phyloP scores from a whole-genome alignment of 2,113 vertebrate genomes.

The Poicephalus gulielmi region DNA sequence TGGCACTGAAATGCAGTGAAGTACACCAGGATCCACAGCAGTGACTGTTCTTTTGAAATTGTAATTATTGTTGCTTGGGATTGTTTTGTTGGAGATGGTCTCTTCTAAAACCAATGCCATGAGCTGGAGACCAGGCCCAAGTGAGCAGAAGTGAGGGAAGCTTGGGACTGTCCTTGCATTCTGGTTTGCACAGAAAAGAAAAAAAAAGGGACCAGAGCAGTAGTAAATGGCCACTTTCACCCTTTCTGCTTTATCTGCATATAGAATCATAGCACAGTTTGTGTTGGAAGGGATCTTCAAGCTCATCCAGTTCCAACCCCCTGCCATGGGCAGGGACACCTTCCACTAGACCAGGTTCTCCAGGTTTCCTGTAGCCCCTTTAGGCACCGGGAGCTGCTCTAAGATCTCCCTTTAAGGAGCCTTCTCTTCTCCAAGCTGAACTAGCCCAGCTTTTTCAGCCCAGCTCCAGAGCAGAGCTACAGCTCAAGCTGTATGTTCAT shows the following conservation, averaged over 20 bases:
- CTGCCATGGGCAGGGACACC: background rate
- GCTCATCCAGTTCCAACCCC: background rate
- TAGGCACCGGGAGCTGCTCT: background rate
- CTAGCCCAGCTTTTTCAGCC: background rate
- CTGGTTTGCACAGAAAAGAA: background rate
- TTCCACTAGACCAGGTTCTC: background rate
- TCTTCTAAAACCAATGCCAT: background rate
- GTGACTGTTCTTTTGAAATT: background rate
- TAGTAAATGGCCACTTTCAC: background rate
- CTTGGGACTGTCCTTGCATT: background rate
- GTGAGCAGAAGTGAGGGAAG: background rate
- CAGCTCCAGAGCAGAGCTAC: background rate
- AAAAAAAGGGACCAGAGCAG: background rate
- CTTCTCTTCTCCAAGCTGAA: background rate
- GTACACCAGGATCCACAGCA: background rate
- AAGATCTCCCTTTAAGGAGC: background rate
- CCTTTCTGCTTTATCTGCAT: background rate
- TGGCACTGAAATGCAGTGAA: accelerated
- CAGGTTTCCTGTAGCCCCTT: background rate
- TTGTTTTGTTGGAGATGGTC: background rate
- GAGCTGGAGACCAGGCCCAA: background rate
- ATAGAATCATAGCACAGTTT: background rate
- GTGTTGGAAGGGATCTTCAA: background rate
- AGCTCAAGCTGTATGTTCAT: background rate
- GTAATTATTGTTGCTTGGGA: background rate